A percentile compares a stretch with the other conserved stretches of the same genome.
These are phyloP conservation scores for Magallana ariakensis DNA, from an alignment of 1,140 invertebrate species.

Conservation along the genomic window DNA sequence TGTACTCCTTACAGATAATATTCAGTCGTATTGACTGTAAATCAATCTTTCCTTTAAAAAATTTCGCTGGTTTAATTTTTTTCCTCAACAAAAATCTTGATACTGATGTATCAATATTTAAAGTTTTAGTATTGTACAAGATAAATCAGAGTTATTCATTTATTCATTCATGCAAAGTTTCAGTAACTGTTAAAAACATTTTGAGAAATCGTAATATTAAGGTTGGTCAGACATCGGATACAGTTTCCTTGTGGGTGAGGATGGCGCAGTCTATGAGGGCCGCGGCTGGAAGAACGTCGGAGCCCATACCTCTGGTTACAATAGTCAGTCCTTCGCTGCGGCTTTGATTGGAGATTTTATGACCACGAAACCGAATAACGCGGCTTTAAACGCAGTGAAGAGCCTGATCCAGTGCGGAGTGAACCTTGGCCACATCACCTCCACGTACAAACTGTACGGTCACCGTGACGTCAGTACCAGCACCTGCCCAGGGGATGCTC, in stretches of 20 bases:
- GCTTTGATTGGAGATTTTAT: conserved; percentile 83
- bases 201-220: background rate
- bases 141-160: no score
- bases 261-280: conserved; percentile 70
- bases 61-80: background rate
- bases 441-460: conserved; percentile 63
- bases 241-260: conserved; percentile 69
- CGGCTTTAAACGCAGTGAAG: conserved; percentile 61
- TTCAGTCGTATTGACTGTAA: no score
- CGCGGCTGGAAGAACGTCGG: conserved; percentile 62
- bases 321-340: conserved; percentile 78
- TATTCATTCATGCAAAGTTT: background rate
- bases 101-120: background rate
- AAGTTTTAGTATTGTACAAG: no score
- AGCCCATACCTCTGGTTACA: conserved; percentile 82
- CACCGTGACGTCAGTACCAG: conserved; percentile 65
- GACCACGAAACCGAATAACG: conserved; percentile 55
- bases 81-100: background rate
- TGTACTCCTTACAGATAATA: no score
- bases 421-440: conserved; percentile 56
- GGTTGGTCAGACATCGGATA: conserved; percentile 66
- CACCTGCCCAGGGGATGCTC: conserved; percentile 64
- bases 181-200: background rate
- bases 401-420: conserved; percentile 63
- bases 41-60: background rate